These are phyloP conservation scores for Oscheius sp. DNA, from an alignment of 2,888 invertebrate genomes.

Conservation along the genomic window DNA sequence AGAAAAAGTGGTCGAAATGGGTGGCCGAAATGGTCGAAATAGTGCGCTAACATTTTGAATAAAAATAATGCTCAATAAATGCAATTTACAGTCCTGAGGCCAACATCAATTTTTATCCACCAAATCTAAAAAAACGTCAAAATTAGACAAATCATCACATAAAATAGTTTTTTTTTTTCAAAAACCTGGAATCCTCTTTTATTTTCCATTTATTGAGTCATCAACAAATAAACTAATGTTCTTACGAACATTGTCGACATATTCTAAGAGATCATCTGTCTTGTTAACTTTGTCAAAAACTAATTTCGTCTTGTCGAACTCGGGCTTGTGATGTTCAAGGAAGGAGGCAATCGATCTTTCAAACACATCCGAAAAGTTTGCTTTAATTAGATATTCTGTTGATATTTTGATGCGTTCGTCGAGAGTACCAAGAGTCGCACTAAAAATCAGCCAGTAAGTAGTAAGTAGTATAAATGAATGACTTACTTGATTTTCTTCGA, in stretches of 20 bases:
- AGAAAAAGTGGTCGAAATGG: no score
- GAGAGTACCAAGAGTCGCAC: constrained; percentile 28
- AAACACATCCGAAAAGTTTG: constrained; percentile 19
- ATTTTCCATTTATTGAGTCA: no score
- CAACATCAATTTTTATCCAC: constrained; percentile 36
- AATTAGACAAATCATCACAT: no score
- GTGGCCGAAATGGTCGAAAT: no score
- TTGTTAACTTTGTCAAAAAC: constrained; percentile 23
- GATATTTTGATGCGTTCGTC: constrained; percentile 15
- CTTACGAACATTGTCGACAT: constrained; percentile 37
- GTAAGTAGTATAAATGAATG: constrained; percentile 31
- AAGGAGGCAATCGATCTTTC: no score
- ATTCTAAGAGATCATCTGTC: constrained; percentile 35
- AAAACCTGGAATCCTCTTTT: constrained; percentile 22
- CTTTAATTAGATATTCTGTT: constrained; percentile 15
- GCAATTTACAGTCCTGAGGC: no score
- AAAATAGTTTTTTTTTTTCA: no score
- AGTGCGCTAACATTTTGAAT: no score
- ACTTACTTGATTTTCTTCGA: constrained; percentile 34
- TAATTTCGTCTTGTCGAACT: constrained; percentile 13
- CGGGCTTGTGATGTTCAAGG: constrained; percentile 19
- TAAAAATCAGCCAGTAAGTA: no score
- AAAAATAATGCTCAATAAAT: no score
- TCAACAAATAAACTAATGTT: constrained; percentile 37
- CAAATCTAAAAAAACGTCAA: no score